Conservation (phyloP, 2,888 invertebrate species). For the Eustalomyia histrio region DNA sequence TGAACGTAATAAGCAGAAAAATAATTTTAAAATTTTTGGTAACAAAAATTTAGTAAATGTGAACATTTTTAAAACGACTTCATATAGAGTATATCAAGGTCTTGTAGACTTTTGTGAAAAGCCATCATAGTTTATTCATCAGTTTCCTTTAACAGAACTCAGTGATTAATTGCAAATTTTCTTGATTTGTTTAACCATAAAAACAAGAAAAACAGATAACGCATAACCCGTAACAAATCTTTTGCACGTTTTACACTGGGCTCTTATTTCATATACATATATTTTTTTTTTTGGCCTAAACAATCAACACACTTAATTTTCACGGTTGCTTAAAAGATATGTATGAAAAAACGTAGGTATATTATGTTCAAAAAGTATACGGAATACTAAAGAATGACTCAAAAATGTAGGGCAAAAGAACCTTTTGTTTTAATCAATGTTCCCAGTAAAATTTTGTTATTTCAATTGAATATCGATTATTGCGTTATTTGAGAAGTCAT, state of each 20-base stretch:
- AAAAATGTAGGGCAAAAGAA: too few species aligned
- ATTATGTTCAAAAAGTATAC: neutral
- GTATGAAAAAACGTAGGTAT: slow-evolving; percentile 2
- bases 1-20: too few species aligned
- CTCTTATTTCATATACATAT: slow-evolving; percentile 64
- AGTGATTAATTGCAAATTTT: slow-evolving; percentile 66
- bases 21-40: too few species aligned
- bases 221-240: slow-evolving; percentile 64
- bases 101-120: neutral
- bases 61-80: too few species aligned
- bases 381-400: neutral
- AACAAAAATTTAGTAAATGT: too few species aligned
- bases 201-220: slow-evolving; percentile 64
- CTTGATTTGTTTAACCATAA: slow-evolving; percentile 64
- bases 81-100: too few species aligned
- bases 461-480: too few species aligned
- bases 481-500: too few species aligned
- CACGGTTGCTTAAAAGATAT: slow-evolving; percentile 56
- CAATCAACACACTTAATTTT: slow-evolving; percentile 59
- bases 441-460: too few species aligned
- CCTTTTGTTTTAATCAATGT: too few species aligned
- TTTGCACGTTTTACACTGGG: slow-evolving; percentile 64
- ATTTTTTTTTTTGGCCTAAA: slow-evolving; percentile 15
- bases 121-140: neutral
- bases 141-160: slow-evolving; percentile 22